Conservation (phyloP, 2,113 vertebrate genomes). For the Brevimyrus niger region DNA sequence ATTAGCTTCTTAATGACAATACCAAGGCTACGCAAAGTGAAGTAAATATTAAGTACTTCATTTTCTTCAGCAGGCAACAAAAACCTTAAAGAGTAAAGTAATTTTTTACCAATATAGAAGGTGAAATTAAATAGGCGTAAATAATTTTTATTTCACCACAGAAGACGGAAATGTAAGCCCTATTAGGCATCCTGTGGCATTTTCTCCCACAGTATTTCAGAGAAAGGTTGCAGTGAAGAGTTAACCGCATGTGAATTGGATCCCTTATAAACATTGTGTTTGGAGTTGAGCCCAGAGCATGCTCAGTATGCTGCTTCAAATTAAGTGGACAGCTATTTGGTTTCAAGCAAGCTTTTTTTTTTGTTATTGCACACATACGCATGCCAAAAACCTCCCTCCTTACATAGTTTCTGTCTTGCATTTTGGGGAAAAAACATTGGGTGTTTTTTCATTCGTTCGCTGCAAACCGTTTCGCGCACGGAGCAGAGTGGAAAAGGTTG, state of each 20-base stretch:
- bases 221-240: conserved; percentile 8
- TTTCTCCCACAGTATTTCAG: neutral
- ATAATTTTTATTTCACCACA: neutral
- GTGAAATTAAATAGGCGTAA: neutral
- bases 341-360: conserved; percentile 31
- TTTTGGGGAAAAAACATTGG: neutral
- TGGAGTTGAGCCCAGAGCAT: conserved; percentile 51
- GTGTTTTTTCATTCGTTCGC: conserved; percentile 21
- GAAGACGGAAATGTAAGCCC: neutral
- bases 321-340: conserved; percentile 33
- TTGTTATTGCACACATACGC: conserved; percentile 1
- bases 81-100: neutral
- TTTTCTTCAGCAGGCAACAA: neutral
- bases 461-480: conserved; percentile 19
- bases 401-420: neutral
- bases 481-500: conserved; percentile 10
- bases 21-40: neutral
- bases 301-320: conserved; percentile 31
- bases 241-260: conserved; percentile 43
- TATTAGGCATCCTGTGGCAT: neutral
- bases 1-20: neutral
- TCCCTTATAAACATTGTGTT: conserved; percentile 59
- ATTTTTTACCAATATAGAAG: neutral
- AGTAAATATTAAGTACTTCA: neutral
- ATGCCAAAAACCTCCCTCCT: neutral